Evolutionary conservation across 2,888 invertebrate species (phyloP).

Genomic region (Dione juno): DNA sequence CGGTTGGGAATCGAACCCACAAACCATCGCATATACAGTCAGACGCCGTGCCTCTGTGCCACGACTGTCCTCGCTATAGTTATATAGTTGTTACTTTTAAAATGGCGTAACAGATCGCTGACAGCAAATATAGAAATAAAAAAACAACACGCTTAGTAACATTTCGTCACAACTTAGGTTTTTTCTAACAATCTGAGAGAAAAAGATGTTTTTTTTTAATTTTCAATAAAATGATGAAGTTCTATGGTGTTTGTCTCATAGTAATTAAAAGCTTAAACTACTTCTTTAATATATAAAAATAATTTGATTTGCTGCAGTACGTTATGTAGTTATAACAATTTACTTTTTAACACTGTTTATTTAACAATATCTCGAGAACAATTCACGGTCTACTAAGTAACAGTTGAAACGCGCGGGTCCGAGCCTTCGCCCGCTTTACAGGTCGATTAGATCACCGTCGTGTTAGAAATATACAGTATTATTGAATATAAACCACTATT

Average conservation of each 20-base stretch:
- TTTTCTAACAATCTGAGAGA: neutral
- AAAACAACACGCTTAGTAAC: neutral
- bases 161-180: slow-evolving; percentile 7
- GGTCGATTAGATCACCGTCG: slow-evolving; percentile 22
- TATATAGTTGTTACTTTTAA: neutral
- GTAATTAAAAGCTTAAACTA: too few relatives aligned
- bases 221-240: too few relatives aligned
- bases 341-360: slow-evolving; percentile 6
- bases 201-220: neutral
- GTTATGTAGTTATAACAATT: neutral
- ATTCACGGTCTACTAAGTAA: slow-evolving; percentile 35
- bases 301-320: neutral
- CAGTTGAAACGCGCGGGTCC: slow-evolving; percentile 11
- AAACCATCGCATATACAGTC: too few relatives aligned
- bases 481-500: neutral
- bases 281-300: too few relatives aligned
- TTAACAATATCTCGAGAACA: slow-evolving; percentile 20
- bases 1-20: too few relatives aligned
- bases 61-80: too few relatives aligned
- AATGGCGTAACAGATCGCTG: neutral
- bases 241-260: too few relatives aligned
- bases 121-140: neutral
- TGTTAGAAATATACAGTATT: neutral
- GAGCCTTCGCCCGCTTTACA: slow-evolving; percentile 35
- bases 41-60: too few relatives aligned